Percentiles rank a stretch among this genome's conserved stretches.
These are phyloP conservation scores for Brachionus manjavacas DNA, from an alignment of 1,140 invertebrate species.

Conservation along the genomic window DNA sequence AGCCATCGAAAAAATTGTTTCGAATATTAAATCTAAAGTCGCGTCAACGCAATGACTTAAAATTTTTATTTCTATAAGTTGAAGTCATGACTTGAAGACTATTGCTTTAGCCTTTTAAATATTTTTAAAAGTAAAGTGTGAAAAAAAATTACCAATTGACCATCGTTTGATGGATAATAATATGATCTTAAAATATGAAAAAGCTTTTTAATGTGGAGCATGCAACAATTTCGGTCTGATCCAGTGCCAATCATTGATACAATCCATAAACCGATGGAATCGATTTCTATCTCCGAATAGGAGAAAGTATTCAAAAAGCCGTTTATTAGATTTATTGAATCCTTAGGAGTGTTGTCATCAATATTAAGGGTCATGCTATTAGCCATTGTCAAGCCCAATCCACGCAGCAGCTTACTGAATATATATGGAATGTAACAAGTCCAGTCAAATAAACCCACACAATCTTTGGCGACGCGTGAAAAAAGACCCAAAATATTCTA, in stretches of 20 bases:
- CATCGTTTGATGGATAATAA: constrained; percentile 79
- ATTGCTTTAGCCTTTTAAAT: no score
- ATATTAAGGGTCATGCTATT: not conserved
- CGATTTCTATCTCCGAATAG: constrained; percentile 56
- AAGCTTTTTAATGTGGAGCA: constrained; percentile 72
- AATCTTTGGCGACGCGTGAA: not conserved
- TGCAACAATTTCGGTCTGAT: constrained; percentile 60
- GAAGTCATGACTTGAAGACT: no score
- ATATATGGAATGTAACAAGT: constrained; percentile 9
- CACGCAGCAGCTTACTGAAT: constrained; percentile 19
- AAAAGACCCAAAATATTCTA: constrained; percentile 20
- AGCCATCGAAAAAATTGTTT: no score
- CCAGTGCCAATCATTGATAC: constrained; percentile 60
- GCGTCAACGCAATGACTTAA: no score
- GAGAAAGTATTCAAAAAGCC: constrained; percentile 42
- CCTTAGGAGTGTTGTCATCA: constrained; percentile 31
- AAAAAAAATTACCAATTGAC: constrained; percentile 49
- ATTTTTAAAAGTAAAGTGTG: not conserved
- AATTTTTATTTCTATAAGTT: no score
- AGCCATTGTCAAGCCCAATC: not conserved
- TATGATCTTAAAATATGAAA: constrained; percentile 79
- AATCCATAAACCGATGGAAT: constrained; percentile 67
- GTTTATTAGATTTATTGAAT: not conserved
- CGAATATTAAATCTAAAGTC: no score
- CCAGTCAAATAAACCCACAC: constrained; percentile 23